phyloP scores from a whole-genome alignment of 2,113 vertebrate species.

The Eretmochelys imbricata region DNA sequence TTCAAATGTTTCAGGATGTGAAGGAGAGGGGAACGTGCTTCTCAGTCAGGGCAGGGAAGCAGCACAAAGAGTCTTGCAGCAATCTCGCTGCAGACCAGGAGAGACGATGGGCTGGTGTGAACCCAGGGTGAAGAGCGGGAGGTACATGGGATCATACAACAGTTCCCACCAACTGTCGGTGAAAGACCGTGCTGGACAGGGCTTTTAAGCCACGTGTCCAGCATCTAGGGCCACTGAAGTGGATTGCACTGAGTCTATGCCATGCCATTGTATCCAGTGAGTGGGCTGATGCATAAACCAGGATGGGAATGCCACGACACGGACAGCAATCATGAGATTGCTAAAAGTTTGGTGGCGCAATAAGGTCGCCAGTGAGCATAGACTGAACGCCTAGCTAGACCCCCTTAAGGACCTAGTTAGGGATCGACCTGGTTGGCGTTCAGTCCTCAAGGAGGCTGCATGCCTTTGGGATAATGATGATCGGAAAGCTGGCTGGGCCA shows the following conservation, averaged over 20 bases:
- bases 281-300: background rate
- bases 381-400: no score
- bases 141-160: background rate
- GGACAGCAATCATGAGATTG: no score
- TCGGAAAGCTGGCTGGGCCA: no score
- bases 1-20: background rate
- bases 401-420: no score
- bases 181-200: accelerated
- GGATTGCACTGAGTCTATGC: background rate
- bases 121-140: background rate
- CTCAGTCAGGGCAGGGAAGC: background rate
- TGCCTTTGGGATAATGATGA: no score
- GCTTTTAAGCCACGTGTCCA: background rate
- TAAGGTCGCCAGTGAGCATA: no score
- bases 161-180: background rate
- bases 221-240: background rate
- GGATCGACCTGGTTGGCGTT: no score
- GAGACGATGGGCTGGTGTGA: background rate
- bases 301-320: background rate
- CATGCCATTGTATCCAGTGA: background rate
- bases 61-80: background rate
- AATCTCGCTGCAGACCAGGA: background rate
- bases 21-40: background rate
- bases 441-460: no score
- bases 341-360: no score